Evolutionary conservation across 2,888 invertebrate genomes (phyloP), one percentile per base, ranked within the genome.

Genomic region (Melinopterus prodromus): DNA sequence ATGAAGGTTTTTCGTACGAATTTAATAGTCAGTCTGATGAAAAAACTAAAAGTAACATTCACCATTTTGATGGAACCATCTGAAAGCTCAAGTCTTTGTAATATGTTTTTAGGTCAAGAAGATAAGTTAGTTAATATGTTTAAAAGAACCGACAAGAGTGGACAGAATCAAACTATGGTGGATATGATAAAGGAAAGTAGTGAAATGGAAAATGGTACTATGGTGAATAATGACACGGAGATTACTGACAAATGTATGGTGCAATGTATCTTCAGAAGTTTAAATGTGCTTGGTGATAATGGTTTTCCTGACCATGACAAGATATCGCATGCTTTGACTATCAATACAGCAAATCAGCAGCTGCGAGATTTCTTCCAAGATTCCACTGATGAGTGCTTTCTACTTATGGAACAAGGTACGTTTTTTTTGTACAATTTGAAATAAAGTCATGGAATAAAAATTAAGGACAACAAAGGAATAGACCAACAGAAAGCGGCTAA

Each of bases 311-410:
- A 94, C 82, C 92, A 92, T 80, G 91, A 92, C 80, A 90, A 93
- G 83, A 91, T 95, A 0, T 91, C 91, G 6, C 92, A 92, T 82
- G 88, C 91, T 70, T 89, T 95, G 76, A 91, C 92, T 4, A 93
- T 92, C 86, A 92, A 93, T 80, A 90, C 93, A 0, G 91, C 91
- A 14, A 92, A 93, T 86, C 91, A 92, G 70, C 94, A 94, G 82
- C 85, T 95, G 0, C 91, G 90, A 26, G 93, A 94, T 86, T 95
- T 95, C 84, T 89, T 95, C 4, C 92, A 93, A 84, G 94, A 95
- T 86, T 92, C 94, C 0, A 91, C 94, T 74, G 92, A 93, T 82
- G 93, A 94, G 83, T 95, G 95, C 84, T 95, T 94, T 84, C 93
- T 93, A 83, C 91, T 93, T 83, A 86, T 82, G 75, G 83, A 84